These are phyloP conservation scores for Parasteatoda tepidariorum DNA, from an alignment of 1,140 invertebrate genomes.

Conservation along the genomic window DNA sequence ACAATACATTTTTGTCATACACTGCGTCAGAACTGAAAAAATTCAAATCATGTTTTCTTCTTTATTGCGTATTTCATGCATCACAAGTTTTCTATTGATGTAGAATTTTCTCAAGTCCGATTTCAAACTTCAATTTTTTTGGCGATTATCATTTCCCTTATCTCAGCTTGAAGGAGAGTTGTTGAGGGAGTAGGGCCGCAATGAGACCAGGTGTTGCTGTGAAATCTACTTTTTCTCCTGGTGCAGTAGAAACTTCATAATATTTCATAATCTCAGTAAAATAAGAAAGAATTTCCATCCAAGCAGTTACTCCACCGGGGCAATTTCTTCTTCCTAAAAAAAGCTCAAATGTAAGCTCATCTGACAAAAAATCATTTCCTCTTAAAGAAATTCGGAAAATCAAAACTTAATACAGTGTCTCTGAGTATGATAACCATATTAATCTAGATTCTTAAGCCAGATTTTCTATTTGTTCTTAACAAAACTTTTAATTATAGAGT, in stretches of 20 bases:
- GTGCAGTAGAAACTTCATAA: slow-evolving; percentile 69
- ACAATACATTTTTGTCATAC: not conserved
- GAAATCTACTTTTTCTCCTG: slow-evolving; percentile 25
- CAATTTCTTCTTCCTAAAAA: slow-evolving; percentile 80
- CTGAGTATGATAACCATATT: not conserved
- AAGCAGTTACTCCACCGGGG: slow-evolving; percentile 85
- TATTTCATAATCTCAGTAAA: too few species aligned
- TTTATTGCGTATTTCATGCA: too few species aligned
- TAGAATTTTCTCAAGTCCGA: not conserved
- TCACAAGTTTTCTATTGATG: too few species aligned
- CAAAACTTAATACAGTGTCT: not conserved
- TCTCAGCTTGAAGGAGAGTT: slow-evolving; percentile 12
- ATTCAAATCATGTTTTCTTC: too few species aligned
- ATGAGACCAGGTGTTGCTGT: slow-evolving; percentile 24
- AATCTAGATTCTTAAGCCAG: not conserved
- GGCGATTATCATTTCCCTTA: not conserved
- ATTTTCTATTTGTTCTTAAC: not conserved
- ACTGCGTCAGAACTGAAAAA: not conserved
- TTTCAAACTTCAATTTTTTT: not conserved
- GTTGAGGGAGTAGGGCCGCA: not conserved
- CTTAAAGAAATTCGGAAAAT: not conserved
- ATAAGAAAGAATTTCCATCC: slow-evolving; percentile 85
- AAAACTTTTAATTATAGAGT: not conserved
- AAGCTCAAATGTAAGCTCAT: not conserved
- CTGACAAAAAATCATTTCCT: not conserved